Conservation (phyloP, 2,113 vertebrate genomes). For the Gavia stellata region DNA sequence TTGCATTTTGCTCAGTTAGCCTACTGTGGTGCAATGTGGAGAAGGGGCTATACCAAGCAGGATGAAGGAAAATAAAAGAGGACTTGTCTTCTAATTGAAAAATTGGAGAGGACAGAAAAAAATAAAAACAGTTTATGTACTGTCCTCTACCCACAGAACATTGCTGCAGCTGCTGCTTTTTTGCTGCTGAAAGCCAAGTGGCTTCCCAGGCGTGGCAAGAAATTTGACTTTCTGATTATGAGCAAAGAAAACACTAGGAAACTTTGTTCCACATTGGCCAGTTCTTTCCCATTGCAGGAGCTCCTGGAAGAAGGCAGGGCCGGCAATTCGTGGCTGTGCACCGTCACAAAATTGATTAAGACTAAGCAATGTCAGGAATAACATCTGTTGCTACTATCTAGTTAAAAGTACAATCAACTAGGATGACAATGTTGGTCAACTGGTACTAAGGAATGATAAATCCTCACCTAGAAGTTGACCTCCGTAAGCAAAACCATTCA, state of each 20-base stretch:
- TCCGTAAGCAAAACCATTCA: neutral
- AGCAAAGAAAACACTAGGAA: neutral
- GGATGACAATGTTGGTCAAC: neutral
- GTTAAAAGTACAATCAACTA: neutral
- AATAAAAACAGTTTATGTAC: neutral
- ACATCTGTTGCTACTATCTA: neutral
- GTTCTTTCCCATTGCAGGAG: neutral
- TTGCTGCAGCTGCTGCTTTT: constrained; percentile 13
- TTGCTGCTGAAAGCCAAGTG: neutral
- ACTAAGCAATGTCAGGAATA: neutral
- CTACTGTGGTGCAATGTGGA: neutral
- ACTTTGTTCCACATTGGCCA: neutral
- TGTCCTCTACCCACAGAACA: neutral
- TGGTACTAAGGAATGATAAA: neutral
- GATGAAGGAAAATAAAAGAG: neutral
- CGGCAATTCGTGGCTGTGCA: neutral
- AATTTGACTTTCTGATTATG: constrained; percentile 1
- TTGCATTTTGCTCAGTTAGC: neutral
- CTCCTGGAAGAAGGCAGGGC: neutral
- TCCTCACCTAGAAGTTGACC: neutral
- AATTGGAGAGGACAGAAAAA: neutral
- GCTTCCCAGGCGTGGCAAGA: neutral
- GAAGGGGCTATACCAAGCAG: neutral
- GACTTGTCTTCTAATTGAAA: neutral
- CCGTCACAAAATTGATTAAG: neutral